phyloP scores from a whole-genome alignment of 92 coral and sea anemone genomes.

The Blastomussa wellsi region DNA sequence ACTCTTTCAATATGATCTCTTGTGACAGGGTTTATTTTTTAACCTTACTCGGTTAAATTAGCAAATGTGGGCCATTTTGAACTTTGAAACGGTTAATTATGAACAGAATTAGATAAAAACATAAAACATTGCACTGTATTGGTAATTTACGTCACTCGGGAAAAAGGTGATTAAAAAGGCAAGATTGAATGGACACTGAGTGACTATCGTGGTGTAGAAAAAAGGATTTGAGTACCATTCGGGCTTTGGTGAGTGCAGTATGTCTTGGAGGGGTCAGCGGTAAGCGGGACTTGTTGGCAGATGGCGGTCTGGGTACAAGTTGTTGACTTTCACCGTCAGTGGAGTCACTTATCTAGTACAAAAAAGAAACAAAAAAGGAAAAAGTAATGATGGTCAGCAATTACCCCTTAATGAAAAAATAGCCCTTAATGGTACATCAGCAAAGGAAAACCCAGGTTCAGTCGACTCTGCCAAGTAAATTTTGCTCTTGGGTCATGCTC shows the following conservation, averaged over 20 bases:
- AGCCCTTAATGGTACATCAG: background rate
- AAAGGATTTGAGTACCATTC: slow-evolving; percentile 73
- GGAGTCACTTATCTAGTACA: slow-evolving; percentile 40
- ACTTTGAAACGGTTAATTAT: background rate
- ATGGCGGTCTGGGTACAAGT: slow-evolving; percentile 84
- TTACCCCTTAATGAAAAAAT: background rate
- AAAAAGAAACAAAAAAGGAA: background rate
- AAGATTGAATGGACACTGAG: background rate
- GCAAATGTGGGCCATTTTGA: background rate
- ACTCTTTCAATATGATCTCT: too few relatives aligned
- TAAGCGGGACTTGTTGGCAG: slow-evolving; percentile 74
- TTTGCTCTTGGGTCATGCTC: too few relatives aligned
- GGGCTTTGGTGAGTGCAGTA: slow-evolving; percentile 94
- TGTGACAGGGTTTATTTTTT: too few relatives aligned
- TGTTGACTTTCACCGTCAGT: slow-evolving; percentile 57
- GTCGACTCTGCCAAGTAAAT: too few relatives aligned
- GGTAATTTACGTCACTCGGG: background rate
- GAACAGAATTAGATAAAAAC: background rate
- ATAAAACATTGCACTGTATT: background rate
- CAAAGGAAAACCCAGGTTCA: too few relatives aligned
- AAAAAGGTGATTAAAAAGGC: background rate
- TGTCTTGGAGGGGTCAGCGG: slow-evolving; percentile 98
- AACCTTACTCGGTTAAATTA: background rate
- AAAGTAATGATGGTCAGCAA: background rate
- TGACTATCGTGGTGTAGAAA: background rate